phyloP scores from a whole-genome alignment of 2,888 invertebrate species.

The Cryptocephalus primarius region DNA sequence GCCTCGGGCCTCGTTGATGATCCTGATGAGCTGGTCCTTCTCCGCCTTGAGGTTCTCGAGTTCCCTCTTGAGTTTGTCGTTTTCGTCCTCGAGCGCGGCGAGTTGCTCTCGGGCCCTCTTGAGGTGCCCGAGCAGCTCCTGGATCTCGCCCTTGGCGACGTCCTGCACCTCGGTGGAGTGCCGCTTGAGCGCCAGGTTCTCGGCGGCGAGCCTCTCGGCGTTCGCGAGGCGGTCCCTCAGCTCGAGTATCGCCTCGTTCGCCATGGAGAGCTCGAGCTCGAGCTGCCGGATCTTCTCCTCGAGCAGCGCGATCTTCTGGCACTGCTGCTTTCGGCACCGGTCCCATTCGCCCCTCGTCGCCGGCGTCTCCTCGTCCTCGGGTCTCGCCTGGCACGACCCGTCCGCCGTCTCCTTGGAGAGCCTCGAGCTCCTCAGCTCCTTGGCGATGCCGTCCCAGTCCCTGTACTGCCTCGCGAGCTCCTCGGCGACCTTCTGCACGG shows the following conservation, averaged over 20 bases:
- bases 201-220: constrained; percentile 14
- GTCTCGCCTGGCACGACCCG: neutral
- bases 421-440: constrained; percentile 2
- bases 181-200: constrained; percentile 28
- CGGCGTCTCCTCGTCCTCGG: neutral
- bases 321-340: neutral
- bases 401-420: neutral
- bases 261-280: constrained; percentile 14
- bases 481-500: constrained; percentile 25
- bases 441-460: constrained; percentile 19
- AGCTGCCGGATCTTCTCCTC: constrained; percentile 7
- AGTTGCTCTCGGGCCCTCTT: constrained; percentile 19
- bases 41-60: constrained; percentile 9
- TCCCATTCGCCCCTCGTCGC: neutral
- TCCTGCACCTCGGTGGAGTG: constrained; percentile 30
- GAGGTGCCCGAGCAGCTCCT: constrained; percentile 25
- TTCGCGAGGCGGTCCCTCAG: constrained; percentile 9
- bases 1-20: constrained; percentile 2
- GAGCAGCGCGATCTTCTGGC: neutral
- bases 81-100: constrained; percentile 18
- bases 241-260: constrained; percentile 14
- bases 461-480: constrained; percentile 25
- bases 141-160: constrained; percentile 30
- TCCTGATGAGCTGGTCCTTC: constrained; percentile 6
- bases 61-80: constrained; percentile 4